A percentile compares a stretch with the other conserved stretches of the same genome.
These are phyloP conservation scores for Petroica traversi DNA, from an alignment of 2,113 vertebrate genomes.

Conservation along the genomic window DNA sequence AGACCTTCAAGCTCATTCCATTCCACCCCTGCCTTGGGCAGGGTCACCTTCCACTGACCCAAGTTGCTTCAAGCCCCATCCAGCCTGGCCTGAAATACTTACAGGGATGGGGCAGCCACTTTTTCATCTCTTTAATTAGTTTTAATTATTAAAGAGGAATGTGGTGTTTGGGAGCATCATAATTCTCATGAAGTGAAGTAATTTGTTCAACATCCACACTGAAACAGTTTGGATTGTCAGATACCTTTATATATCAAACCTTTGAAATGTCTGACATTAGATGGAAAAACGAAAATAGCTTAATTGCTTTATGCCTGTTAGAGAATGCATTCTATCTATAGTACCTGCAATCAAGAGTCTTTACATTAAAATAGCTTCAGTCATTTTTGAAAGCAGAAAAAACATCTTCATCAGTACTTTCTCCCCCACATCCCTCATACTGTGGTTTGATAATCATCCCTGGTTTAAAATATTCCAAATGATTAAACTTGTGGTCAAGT, in stretches of 20 bases:
- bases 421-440: neutral
- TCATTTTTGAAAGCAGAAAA: constrained; percentile 17
- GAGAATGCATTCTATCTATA: neutral
- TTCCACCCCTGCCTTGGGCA: neutral
- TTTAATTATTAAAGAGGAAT: neutral
- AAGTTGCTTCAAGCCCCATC: neutral
- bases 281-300: neutral
- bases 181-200: neutral
- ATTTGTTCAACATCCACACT: neutral
- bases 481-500: neutral
- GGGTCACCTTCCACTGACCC: fast-evolving
- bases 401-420: neutral
- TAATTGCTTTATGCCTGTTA: neutral
- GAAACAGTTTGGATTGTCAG: neutral
- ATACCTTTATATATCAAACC: neutral
- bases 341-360: neutral
- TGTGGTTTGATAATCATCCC: neutral
- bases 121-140: neutral
- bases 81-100: neutral
- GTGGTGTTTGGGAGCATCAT: neutral
- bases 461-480: neutral
- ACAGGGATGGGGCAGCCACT: neutral
- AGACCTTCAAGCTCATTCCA: neutral
- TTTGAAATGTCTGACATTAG: neutral
- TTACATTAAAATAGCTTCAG: neutral